Conservation (phyloP, 2,113 vertebrate genomes). For the Electrona antarctica region DNA sequence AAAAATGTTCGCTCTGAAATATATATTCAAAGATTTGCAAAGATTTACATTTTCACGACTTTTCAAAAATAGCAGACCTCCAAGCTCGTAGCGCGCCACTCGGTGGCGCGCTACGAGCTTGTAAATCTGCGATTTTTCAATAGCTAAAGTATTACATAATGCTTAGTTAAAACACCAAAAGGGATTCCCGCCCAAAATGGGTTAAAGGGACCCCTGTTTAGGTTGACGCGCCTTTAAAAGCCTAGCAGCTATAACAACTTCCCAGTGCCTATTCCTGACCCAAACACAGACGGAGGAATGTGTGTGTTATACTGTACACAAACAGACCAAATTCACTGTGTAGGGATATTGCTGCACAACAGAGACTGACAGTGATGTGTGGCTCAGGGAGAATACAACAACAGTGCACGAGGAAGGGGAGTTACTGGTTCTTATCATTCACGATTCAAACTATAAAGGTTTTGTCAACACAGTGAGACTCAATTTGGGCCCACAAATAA, state of each 20-base stretch:
- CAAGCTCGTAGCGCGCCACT: no score
- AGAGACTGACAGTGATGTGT: constrained; percentile 45
- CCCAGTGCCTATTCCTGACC: constrained; percentile 62
- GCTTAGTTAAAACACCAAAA: no score
- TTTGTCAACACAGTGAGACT: neutral
- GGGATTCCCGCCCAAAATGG: no score
- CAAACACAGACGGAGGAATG: constrained; percentile 62
- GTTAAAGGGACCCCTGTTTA: no score
- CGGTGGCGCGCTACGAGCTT: no score
- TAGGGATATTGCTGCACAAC: constrained; percentile 58
- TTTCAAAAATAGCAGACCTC: no score
- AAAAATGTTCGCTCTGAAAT: no score
- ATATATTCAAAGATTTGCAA: no score
- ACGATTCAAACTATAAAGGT: neutral
- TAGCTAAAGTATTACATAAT: no score
- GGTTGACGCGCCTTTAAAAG: constrained; percentile 60
- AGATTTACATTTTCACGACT: no score
- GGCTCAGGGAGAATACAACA: constrained; percentile 32
- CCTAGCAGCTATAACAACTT: constrained; percentile 55
- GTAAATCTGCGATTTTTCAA: no score
- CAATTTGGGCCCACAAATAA: no score
- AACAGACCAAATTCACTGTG: constrained; percentile 50
- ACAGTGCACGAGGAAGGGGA: constrained; percentile 31
- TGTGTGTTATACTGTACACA: constrained; percentile 44
- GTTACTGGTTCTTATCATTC: constrained; percentile 3